A percentile compares a stretch with the other conserved stretches of the same genome.
Evolutionary conservation across 53 echinoderm and acorn worm species (phyloP).

Genomic region (Pentamera pediparva): DNA sequence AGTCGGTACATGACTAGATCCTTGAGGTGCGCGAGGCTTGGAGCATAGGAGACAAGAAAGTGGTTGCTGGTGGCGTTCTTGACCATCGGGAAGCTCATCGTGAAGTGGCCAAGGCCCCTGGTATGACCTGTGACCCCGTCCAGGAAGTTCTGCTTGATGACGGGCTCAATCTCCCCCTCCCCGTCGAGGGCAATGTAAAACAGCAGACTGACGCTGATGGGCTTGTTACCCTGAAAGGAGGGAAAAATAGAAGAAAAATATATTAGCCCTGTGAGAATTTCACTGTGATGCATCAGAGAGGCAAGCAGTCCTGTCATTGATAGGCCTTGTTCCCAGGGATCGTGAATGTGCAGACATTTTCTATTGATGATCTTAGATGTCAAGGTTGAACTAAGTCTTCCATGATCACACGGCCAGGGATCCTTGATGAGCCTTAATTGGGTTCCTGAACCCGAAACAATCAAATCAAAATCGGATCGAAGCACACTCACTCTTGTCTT

Average conservation of each 20-base stretch:
- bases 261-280: too few relatives aligned
- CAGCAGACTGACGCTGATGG: conserved; percentile 48
- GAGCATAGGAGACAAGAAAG: conserved; percentile 74
- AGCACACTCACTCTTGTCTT: conserved; percentile 62
- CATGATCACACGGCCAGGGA: too few relatives aligned
- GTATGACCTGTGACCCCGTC: conserved; percentile 61
- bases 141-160: conserved; percentile 31
- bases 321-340: too few relatives aligned
- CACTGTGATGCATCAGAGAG: too few relatives aligned
- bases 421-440: too few relatives aligned
- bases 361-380: too few relatives aligned
- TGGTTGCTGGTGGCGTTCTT: conserved; percentile 48
- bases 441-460: too few relatives aligned
- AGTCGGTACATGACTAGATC: conserved; percentile 69
- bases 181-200: conserved; percentile 93
- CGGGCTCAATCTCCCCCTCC: conserved; percentile 57
- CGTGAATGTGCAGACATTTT: too few relatives aligned
- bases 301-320: too few relatives aligned
- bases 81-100: conserved; percentile 61
- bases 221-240: conserved; percentile 2
- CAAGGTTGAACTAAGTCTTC: too few relatives aligned
- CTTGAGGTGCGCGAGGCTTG: conserved; percentile 72
- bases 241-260: neutral
- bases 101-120: conserved; percentile 67
- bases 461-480: too few relatives aligned